Percentiles rank a stretch among this genome's conserved stretches.
Evolutionary conservation across 1,140 invertebrate genomes (phyloP).

Genomic region (Leptonema lineaticorne): DNA sequence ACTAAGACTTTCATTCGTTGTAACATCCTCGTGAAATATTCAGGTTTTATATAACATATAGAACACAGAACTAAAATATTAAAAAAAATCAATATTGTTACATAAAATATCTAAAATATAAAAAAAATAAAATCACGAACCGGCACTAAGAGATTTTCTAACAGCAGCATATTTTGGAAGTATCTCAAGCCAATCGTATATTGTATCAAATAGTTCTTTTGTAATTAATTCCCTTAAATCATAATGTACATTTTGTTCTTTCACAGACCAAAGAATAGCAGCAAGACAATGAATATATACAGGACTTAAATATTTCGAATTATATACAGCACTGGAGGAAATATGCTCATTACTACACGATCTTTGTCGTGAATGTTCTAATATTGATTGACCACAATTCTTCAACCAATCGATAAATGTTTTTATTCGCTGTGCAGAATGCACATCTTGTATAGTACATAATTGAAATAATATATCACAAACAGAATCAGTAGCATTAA

Average conservation of each 20-base stretch:
- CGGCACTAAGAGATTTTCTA: conserved; percentile 73
- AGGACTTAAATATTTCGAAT: conserved; percentile 39
- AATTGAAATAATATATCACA: conserved; percentile 78
- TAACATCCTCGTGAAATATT: conserved; percentile 72
- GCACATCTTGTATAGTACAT: conserved; percentile 61
- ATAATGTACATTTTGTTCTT: conserved; percentile 61
- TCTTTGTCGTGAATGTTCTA: conserved; percentile 19
- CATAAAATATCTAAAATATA: not conserved
- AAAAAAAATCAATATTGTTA: conserved; percentile 4
- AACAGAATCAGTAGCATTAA: conserved; percentile 65
- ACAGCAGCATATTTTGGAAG: conserved; percentile 67
- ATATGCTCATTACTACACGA: conserved; percentile 1
- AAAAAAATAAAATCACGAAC: conserved; percentile 41
- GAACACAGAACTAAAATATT: conserved; percentile 74
- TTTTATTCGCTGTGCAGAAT: conserved; percentile 46
- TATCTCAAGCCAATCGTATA: conserved; percentile 75
- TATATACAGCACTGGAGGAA: conserved; percentile 14
- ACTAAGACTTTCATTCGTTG: conserved; percentile 71
- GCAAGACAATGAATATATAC: conserved; percentile 62
- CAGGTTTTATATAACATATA: conserved; percentile 78
- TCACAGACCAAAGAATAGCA: conserved; percentile 79
- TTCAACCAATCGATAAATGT: conserved; percentile 48
- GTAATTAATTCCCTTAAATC: conserved; percentile 67
- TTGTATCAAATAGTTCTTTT: conserved; percentile 67
- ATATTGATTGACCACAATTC: conserved; percentile 33